Conservation (phyloP, 2,113 vertebrate genomes). For the Spermophilus dauricus region DNA sequence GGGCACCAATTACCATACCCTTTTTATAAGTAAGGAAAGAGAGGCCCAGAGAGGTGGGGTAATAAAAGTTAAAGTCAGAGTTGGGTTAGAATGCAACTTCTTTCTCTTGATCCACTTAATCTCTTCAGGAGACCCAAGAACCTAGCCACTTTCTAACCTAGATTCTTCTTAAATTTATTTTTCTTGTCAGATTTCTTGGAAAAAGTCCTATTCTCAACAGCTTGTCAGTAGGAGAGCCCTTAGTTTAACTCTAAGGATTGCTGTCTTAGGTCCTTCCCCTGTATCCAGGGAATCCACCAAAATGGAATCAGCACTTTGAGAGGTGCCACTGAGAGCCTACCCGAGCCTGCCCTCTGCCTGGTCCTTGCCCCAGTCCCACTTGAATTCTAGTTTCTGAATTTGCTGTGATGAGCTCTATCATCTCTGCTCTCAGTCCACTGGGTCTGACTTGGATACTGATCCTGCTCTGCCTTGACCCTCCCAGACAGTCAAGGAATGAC, state of each 20-base stretch:
- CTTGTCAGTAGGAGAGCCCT: neutral
- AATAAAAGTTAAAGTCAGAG: neutral
- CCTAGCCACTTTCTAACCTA: slow-evolving; percentile 24
- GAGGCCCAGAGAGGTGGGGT: neutral
- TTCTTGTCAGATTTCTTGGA: slow-evolving; percentile 41
- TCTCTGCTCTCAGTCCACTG: neutral
- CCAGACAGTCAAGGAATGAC: neutral
- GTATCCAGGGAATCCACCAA: neutral
- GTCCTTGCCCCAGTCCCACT: neutral
- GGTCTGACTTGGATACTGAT: neutral
- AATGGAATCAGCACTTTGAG: neutral
- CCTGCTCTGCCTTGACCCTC: neutral
- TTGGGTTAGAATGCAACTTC: neutral
- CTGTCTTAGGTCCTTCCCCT: neutral
- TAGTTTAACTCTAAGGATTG: neutral
- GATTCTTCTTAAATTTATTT: slow-evolving; percentile 55
- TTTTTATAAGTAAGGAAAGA: neutral
- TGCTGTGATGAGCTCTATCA: neutral
- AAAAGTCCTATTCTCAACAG: slow-evolving; percentile 16
- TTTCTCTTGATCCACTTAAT: neutral
- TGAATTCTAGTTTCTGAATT: neutral
- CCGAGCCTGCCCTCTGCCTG: neutral
- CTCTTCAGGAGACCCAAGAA: slow-evolving; percentile 25
- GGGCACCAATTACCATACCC: neutral
- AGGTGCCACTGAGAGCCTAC: neutral